Conservation (phyloP, 2,888 invertebrate species). For the Mycalesis mineus region DNA sequence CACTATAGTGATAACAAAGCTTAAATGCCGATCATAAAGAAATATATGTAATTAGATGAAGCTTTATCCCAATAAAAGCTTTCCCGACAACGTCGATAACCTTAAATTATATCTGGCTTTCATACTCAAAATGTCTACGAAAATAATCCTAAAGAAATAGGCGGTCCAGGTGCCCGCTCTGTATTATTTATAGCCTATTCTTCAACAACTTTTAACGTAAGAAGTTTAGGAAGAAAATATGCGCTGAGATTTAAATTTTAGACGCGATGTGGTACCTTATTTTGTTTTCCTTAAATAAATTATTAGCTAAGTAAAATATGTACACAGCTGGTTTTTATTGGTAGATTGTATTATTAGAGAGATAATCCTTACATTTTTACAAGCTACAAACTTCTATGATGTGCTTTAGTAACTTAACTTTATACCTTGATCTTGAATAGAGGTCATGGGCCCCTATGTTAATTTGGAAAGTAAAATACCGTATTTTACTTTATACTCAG, state of each 20-base stretch:
- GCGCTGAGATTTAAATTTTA: not conserved
- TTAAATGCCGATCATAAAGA: not conserved
- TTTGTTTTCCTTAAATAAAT: not conserved
- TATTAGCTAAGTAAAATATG: not conserved
- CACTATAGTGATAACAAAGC: too few species aligned
- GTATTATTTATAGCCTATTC: constrained; percentile 24
- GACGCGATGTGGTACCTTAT: not conserved
- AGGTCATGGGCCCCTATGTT: too few species aligned
- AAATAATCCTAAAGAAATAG: constrained; percentile 56
- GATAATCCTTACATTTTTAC: too few species aligned
- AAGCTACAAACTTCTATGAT: too few species aligned
- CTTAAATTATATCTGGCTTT: constrained; percentile 61
- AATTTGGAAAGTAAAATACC: too few species aligned
- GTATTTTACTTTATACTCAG: too few species aligned
- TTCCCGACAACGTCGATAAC: not conserved
- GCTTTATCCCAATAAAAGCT: not conserved
- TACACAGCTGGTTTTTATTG: too few species aligned
- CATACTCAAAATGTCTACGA: constrained; percentile 71
- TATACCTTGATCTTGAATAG: too few species aligned
- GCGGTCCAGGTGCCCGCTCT: constrained; percentile 38
- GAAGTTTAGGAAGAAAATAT: not conserved
- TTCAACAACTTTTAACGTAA: constrained; percentile 18
- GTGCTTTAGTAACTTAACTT: too few species aligned
- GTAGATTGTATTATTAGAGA: too few species aligned
- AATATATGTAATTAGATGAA: not conserved